These are phyloP conservation scores for Acromyrmex echinatior DNA, from an alignment of 1,140 invertebrate species.

Conservation along the genomic window DNA sequence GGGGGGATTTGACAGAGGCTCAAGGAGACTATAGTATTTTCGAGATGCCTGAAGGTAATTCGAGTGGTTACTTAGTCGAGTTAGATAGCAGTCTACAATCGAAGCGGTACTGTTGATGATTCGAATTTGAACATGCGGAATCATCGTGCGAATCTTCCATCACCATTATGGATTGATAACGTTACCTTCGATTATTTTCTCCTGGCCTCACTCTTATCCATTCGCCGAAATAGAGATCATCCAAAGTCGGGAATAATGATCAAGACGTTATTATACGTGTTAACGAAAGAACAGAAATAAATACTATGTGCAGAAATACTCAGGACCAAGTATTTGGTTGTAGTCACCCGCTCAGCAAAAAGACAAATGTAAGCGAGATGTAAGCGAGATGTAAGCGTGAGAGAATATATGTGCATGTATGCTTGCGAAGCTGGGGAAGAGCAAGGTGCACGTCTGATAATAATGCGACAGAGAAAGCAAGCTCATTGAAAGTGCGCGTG, in stretches of 20 bases:
- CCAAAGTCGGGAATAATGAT: conserved; percentile 21
- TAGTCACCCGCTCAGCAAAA: conserved; percentile 80
- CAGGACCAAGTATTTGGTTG: conserved; percentile 86
- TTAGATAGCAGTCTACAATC: background rate
- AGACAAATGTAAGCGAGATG: conserved; percentile 63
- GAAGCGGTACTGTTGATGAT: background rate
- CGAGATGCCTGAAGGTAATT: background rate
- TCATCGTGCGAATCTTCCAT: background rate
- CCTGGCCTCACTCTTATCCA: conserved; percentile 40
- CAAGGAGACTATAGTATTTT: conserved; percentile 6
- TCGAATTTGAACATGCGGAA: background rate
- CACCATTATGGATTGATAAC: background rate
- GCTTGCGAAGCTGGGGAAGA: conserved; percentile 40
- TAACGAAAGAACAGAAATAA: conserved; percentile 59
- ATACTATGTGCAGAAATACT: conserved; percentile 85
- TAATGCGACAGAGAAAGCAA: conserved; percentile 62
- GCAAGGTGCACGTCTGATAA: conserved; percentile 40
- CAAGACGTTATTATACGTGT: conserved; percentile 59
- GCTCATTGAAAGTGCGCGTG: conserved; percentile 75
- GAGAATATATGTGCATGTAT: conserved; percentile 64
- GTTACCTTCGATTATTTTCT: conserved; percentile 19
- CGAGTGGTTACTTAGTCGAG: background rate
- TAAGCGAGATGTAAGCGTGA: conserved; percentile 70
- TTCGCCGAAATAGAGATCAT: conserved; percentile 28
- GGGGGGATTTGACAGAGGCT: background rate